These are phyloP conservation scores for Nudaria mundana DNA, from an alignment of 2,888 invertebrate genomes.

Conservation along the genomic window DNA sequence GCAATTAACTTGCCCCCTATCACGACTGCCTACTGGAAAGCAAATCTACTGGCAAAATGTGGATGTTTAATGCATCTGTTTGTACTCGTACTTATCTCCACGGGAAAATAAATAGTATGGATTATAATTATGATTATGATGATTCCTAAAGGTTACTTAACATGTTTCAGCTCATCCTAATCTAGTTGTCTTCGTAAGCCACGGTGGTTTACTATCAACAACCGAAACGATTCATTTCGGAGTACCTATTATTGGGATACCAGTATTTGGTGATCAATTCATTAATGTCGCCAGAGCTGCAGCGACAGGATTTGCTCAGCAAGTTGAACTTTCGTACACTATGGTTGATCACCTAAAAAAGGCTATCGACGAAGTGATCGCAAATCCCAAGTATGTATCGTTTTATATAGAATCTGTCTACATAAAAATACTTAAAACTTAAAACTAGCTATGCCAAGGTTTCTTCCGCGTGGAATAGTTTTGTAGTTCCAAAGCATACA, in stretches of 20 bases:
- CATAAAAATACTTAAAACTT: no score
- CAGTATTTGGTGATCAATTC: constrained; percentile 39
- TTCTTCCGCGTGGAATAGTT: no score
- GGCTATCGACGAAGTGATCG: constrained; percentile 30
- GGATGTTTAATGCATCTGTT: no score
- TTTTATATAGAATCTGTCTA: constrained; percentile 10
- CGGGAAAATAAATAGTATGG: no score
- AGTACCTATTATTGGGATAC: constrained; percentile 40
- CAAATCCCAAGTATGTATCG: constrained; percentile 21
- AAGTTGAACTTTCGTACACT: constrained; percentile 26
- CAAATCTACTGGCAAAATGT: no score
- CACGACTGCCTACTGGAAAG: no score
- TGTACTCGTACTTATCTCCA: no score
- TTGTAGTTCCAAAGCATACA: no score
- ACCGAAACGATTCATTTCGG: constrained; percentile 11
- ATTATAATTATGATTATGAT: no score
- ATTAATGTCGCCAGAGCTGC: constrained; percentile 32
- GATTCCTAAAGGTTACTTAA: no score
- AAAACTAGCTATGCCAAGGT: no score
- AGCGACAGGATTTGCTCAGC: constrained; percentile 32
- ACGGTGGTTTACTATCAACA: constrained; percentile 8
- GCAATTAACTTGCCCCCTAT: no score
- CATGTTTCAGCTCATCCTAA: constrained; percentile 11
- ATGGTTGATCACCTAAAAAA: constrained; percentile 24
- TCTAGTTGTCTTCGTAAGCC: constrained; percentile 4